Evolutionary conservation across 2,113 vertebrate genomes (phyloP), one percentile per base, ranked within the genome.

Genomic region (Spermophilus dauricus): DNA sequence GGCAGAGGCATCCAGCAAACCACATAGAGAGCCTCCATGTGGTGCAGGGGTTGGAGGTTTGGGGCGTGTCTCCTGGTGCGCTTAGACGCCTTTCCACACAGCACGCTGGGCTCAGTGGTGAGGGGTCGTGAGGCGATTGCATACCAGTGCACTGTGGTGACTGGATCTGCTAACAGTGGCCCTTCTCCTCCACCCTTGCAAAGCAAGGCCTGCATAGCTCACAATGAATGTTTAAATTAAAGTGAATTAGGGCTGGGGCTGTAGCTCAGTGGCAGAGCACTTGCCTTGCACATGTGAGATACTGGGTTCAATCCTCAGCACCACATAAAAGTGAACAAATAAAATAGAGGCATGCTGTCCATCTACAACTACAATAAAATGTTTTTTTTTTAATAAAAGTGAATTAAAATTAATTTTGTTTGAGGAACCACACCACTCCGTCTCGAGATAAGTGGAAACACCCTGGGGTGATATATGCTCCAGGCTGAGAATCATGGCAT

Each of bases 191-290:
- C 8, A 9, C 56, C 53, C 89, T 69, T 70, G 22, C 86, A 72
- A 65, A 92, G 61, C 9, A 11, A 78, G 69, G 53, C 69, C 91
- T 45, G 20, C n/a, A 10, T 56, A 69, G 72, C 45, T 81, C 82
- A 37, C 75, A 75, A 69, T 91, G 75, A 83, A 92, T 73, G 58
- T 96, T 93, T 94, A 96, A 97, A 96, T 97, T 80, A 93, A 97
- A 96, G 58, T 24, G 65, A 45, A 45, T 45, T 45, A 8, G 45
- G 45, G 45, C 45, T 45, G 45, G 45, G 45, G 45, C 45, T 45
- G 45, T 45, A 45, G 45, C 45, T 45, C 45, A 45, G 45, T 45
- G 45, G 45, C 45, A 45, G 45, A 45, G 45, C 45, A 8, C 45
- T 45, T 45, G 8, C 45, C 8, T 45, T 9, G 45, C 45, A 8